A percentile compares a stretch with the other conserved stretches of the same genome.
Evolutionary conservation across 2,113 vertebrate genomes (phyloP).

Genomic region (Beaufortia kweichowensis): DNA sequence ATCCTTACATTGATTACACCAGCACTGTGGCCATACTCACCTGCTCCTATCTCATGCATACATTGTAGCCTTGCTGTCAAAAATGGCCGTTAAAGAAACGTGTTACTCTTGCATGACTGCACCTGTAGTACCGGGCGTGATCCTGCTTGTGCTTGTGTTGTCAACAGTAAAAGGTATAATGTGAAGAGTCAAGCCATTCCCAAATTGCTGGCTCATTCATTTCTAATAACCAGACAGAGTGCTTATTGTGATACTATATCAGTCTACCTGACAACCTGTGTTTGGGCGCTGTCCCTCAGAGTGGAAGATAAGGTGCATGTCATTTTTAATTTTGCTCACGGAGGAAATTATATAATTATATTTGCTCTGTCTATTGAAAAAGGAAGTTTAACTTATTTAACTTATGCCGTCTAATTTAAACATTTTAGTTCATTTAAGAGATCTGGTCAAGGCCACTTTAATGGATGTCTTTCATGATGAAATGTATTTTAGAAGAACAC

Average conservation of each 20-base stretch:
- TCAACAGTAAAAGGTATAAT: neutral
- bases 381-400: neutral
- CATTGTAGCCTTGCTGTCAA: slow-evolving; percentile 9
- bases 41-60: slow-evolving; percentile 17
- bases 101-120: slow-evolving; percentile 4
- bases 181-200: neutral
- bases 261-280: neutral
- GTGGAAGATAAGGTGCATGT: slow-evolving; percentile 10
- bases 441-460: slow-evolving; percentile 9
- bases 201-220: neutral
- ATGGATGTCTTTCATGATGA: neutral
- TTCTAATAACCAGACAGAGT: slow-evolving; percentile 21
- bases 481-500: too few species aligned
- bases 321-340: slow-evolving; percentile 34
- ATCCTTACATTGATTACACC: slow-evolving; percentile 54
- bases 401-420: neutral
- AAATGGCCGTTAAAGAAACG: slow-evolving; percentile 13
- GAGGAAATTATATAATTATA: slow-evolving; percentile 9
- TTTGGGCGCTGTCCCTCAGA: slow-evolving; percentile 2
- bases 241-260: neutral
- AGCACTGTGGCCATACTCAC: slow-evolving; percentile 21
- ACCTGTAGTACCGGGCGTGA: neutral
- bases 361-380: neutral
- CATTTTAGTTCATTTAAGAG: slow-evolving; percentile 17
- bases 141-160: neutral